Conservation (phyloP, 2,888 invertebrate genomes). For the Agrochola circellaris region DNA sequence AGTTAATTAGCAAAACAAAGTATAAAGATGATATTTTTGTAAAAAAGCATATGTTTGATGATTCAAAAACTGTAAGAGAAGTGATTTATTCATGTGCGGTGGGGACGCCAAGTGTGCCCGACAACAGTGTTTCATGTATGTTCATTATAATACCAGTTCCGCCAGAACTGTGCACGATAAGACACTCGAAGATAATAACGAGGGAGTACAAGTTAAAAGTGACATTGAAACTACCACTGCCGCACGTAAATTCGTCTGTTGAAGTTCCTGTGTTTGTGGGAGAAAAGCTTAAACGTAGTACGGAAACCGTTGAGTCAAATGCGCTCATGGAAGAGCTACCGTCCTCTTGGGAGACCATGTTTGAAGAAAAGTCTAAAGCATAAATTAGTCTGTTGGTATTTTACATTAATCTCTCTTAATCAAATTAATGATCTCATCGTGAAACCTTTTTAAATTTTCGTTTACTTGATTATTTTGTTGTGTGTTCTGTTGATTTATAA, state of each 20-base stretch:
- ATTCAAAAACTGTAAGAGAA: constrained; percentile 35
- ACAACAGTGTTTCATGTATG: constrained; percentile 14
- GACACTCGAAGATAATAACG: constrained; percentile 47
- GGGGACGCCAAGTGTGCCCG: neutral
- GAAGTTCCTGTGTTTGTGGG: constrained; percentile 54
- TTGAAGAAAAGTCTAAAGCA: constrained; percentile 10
- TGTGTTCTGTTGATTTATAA: neutral
- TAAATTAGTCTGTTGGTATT: neutral
- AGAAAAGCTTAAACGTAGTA: constrained; percentile 16
- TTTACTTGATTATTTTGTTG: neutral
- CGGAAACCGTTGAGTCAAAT: neutral
- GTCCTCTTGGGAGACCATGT: neutral
- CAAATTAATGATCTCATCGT: neutral
- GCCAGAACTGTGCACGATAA: constrained; percentile 40
- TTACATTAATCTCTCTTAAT: too few relatives aligned
- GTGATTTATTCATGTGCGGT: constrained; percentile 22
- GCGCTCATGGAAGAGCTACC: neutral
- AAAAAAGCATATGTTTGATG: neutral
- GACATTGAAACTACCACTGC: constrained; percentile 48
- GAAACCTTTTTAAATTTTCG: neutral
- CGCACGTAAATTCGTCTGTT: constrained; percentile 44
- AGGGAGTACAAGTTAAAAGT: constrained; percentile 52
- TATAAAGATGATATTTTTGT: constrained; percentile 39
- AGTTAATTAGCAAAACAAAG: constrained; percentile 43
- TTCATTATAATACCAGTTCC: constrained; percentile 30